Conservation (phyloP, 2,797 vertebrate genomes). For the Lepus oiostolus region DNA sequence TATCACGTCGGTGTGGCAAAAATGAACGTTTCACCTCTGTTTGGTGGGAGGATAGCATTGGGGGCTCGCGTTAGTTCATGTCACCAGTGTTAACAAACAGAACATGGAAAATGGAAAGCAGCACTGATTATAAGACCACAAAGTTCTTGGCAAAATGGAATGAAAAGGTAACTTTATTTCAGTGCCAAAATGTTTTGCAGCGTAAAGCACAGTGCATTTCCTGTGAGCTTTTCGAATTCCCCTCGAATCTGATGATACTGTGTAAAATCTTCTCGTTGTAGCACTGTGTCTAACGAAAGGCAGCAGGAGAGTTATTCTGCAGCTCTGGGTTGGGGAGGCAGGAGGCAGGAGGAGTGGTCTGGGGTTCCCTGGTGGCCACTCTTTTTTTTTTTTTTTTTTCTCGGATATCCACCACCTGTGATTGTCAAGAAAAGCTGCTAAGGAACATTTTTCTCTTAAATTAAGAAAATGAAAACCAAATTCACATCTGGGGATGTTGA, state of each 20-base stretch:
- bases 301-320: not conserved
- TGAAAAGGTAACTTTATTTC: too few relatives aligned
- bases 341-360: slow-evolving; percentile 65
- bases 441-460: slow-evolving; percentile 27
- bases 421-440: slow-evolving; percentile 8
- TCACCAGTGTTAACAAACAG: slow-evolving; percentile 78
- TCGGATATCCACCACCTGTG: not conserved
- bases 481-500: not conserved
- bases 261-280: slow-evolving; percentile 79
- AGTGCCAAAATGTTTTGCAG: too few relatives aligned
- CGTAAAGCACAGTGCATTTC: too few relatives aligned
- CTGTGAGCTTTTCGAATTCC: not conserved
- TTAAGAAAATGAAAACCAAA: slow-evolving; percentile 48
- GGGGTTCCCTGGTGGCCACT: not conserved
- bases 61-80: slow-evolving; percentile 77
- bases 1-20: slow-evolving; percentile 82
- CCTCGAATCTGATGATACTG: slow-evolving; percentile 73
- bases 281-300: slow-evolving; percentile 49
- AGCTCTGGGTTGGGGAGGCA: slow-evolving; percentile 62
- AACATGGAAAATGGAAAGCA: slow-evolving; percentile 74
- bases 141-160: too few relatives aligned
- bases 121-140: slow-evolving; percentile 63
- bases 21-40: slow-evolving; percentile 76
- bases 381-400: not conserved
- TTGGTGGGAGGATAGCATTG: slow-evolving; percentile 77